Evolutionary conservation across 2,888 invertebrate genomes (phyloP).

Genomic region (Exocentrus adspersus): DNA sequence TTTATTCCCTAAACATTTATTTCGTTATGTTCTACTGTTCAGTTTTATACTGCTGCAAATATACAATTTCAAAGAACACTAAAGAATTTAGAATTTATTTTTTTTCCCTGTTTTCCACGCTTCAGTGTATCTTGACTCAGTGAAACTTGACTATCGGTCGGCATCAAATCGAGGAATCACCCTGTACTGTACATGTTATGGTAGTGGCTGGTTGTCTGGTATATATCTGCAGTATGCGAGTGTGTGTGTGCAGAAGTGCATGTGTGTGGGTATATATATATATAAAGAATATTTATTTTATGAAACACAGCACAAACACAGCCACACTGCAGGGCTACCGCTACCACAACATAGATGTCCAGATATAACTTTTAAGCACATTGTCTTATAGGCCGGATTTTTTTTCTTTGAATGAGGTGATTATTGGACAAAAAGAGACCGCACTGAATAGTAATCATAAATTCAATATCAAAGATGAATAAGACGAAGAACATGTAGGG

Average conservation of each 20-base stretch:
- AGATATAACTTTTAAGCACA: slow-evolving; percentile 38
- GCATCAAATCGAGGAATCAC: slow-evolving; percentile 12
- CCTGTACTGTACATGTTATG: slow-evolving; percentile 55
- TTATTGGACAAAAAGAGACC: background rate
- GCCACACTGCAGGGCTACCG: slow-evolving; percentile 65
- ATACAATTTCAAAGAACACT: too few species aligned
- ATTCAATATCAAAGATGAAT: too few species aligned
- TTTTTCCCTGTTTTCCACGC: too few species aligned
- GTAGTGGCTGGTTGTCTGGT: slow-evolving; percentile 58
- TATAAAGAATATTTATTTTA: slow-evolving; percentile 48
- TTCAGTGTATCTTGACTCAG: too few species aligned
- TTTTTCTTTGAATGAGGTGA: background rate
- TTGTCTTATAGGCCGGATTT: slow-evolving; percentile 30
- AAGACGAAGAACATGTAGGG: too few species aligned
- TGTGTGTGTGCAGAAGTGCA: slow-evolving; percentile 60
- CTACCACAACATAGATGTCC: slow-evolving; percentile 63
- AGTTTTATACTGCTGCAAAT: too few species aligned
- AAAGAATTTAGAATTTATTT: too few species aligned
- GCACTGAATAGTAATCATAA: too few species aligned
- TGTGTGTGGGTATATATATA: slow-evolving; percentile 53
- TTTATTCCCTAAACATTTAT: too few species aligned
- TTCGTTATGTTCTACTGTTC: too few species aligned
- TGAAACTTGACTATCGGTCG: background rate
- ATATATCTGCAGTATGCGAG: slow-evolving; percentile 58
- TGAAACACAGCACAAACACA: slow-evolving; percentile 63